These are phyloP conservation scores for Dryomyza anilis DNA, from an alignment of 2,888 invertebrate species.

Conservation along the genomic window DNA sequence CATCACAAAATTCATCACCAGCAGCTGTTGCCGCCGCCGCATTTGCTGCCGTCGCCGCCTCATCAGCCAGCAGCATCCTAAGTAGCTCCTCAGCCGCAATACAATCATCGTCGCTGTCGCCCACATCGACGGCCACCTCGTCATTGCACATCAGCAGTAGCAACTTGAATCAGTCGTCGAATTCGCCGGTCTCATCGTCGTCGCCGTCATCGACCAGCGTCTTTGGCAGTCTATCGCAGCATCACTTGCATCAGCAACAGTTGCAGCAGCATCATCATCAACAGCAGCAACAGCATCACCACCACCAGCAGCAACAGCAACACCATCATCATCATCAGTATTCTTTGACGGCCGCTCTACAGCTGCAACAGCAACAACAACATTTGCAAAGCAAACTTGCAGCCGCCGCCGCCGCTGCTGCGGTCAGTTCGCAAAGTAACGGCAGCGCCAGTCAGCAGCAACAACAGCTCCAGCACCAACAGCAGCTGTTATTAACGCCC, in stretches of 20 bases:
- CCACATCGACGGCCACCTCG: slow-evolving; percentile 41
- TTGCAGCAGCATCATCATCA: slow-evolving; percentile 42
- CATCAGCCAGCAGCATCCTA: slow-evolving; percentile 45
- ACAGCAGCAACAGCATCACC: slow-evolving; percentile 38
- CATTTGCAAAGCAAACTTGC: slow-evolving; percentile 56
- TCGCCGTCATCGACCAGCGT: slow-evolving; percentile 53
- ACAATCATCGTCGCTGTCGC: slow-evolving; percentile 48
- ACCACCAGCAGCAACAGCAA: slow-evolving; percentile 39
- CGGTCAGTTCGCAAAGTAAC: slow-evolving; percentile 46
- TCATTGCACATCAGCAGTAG: slow-evolving; percentile 40
- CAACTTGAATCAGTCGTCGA: slow-evolving; percentile 54
- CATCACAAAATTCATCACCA: slow-evolving; percentile 67
- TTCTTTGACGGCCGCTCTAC: slow-evolving; percentile 59
- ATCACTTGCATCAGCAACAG: slow-evolving; percentile 41
- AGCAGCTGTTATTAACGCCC: slow-evolving; percentile 52
- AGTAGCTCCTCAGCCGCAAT: slow-evolving; percentile 53
- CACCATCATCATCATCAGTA: slow-evolving; percentile 57
- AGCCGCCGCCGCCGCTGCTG: slow-evolving; percentile 55
- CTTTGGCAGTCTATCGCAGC: slow-evolving; percentile 40
- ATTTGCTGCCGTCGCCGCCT: slow-evolving; percentile 57
- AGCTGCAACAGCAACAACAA: slow-evolving; percentile 51
- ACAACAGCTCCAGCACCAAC: slow-evolving; percentile 44
- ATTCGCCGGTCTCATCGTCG: slow-evolving; percentile 59
- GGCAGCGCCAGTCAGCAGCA: slow-evolving; percentile 34
- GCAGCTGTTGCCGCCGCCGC: slow-evolving; percentile 73